phyloP scores from a whole-genome alignment of 2,113 vertebrate species.

The Dromiciops gliroides region DNA sequence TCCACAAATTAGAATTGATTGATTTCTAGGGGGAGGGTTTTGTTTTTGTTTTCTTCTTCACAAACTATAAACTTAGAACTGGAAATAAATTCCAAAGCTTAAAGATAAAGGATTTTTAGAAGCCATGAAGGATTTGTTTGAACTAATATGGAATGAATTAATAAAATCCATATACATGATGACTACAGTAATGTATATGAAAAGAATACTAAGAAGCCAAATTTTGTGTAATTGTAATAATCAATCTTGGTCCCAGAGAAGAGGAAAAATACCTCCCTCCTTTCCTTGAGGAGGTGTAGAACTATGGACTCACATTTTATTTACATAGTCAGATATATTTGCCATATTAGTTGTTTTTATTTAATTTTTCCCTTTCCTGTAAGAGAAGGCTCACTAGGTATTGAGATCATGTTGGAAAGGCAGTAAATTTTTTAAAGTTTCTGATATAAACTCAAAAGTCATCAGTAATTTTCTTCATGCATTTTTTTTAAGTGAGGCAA shows the following conservation, averaged over 20 bases:
- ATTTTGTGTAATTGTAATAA: not conserved
- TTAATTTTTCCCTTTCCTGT: not conserved
- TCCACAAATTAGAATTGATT: not conserved
- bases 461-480: not conserved
- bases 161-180: not conserved
- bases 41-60: not conserved
- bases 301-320: not conserved
- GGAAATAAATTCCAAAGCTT: not conserved
- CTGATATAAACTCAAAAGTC: not conserved
- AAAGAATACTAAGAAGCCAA: not conserved
- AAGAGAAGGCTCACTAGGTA: not conserved
- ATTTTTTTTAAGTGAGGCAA: no score
- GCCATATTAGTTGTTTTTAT: not conserved
- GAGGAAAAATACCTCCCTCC: not conserved
- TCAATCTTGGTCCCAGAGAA: not conserved
- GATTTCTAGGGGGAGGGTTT: not conserved
- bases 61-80: not conserved
- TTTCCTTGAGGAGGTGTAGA: not conserved
- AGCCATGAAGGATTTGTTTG: not conserved
- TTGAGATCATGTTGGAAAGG: not conserved
- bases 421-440: not conserved
- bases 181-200: not conserved
- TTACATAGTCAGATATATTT: not conserved
- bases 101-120: not conserved
- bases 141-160: not conserved